Percentiles rank a stretch among this genome's conserved stretches.
Conservation (phyloP, 2,888 invertebrate genomes). For the Drosophila histrio region DNA sequence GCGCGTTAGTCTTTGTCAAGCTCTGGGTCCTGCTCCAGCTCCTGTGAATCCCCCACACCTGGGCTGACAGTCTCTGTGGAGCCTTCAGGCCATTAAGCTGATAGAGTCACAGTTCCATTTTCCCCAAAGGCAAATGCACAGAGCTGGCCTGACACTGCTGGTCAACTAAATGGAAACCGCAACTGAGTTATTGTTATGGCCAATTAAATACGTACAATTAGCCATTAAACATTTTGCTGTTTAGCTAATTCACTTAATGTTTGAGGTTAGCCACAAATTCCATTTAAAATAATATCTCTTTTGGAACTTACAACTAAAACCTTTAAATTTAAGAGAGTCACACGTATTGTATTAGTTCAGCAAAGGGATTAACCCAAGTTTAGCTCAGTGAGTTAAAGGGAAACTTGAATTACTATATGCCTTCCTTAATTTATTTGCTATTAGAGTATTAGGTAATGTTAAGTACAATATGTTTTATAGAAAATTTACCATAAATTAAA, state of each 20-base stretch:
- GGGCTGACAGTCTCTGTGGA: conserved; percentile 8
- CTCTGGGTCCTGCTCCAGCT: background rate
- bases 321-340: background rate
- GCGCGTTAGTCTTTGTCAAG: conserved; percentile 60
- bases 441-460: no score
- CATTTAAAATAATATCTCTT: conserved; percentile 5
- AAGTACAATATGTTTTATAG: no score
- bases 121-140: conserved; percentile 11
- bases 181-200: conserved; percentile 30
- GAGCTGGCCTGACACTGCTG: conserved; percentile 31
- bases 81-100: conserved; percentile 50
- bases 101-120: conserved; percentile 35
- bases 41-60: background rate
- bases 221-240: conserved; percentile 6
- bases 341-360: background rate
- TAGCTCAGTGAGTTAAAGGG: background rate
- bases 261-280: conserved; percentile 23
- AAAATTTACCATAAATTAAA: no score
- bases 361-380: background rate
- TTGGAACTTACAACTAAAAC: no score
- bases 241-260: conserved; percentile 35
- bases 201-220: conserved; percentile 29
- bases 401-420: no score
- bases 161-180: conserved; percentile 47
- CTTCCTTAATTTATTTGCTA: no score